Conservation (phyloP, 2,113 vertebrate genomes). For the Panthera uncia region DNA sequence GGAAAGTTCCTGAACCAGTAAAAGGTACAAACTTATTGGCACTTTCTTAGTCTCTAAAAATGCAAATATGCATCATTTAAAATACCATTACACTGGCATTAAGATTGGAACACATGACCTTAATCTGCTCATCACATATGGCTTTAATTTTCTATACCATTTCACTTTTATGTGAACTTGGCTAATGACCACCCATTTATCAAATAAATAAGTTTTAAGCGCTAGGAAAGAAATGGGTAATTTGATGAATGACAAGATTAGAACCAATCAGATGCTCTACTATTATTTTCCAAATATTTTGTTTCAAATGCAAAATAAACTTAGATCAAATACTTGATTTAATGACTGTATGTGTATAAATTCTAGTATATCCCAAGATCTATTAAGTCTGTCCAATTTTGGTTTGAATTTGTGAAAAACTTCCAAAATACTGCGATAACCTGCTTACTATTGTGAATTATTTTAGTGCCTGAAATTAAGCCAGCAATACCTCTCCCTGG, state of each 20-base stretch:
- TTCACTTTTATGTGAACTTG: background rate
- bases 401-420: constrained; percentile 28
- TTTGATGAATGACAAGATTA: background rate
- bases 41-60: constrained; percentile 51
- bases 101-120: background rate
- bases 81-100: background rate
- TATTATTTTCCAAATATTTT: constrained; percentile 45
- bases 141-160: background rate
- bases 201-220: constrained; percentile 7
- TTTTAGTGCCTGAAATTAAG: constrained; percentile 87
- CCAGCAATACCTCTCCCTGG: constrained; percentile 79
- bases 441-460: constrained; percentile 73
- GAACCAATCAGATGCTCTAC: background rate
- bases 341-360: background rate
- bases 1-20: constrained; percentile 81
- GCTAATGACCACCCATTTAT: background rate
- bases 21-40: constrained; percentile 82
- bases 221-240: background rate
- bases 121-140: background rate
- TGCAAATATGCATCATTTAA: background rate
- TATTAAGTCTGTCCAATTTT: background rate
- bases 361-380: background rate
- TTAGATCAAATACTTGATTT: background rate
- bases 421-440: constrained; percentile 71
- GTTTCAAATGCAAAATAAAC: constrained; percentile 18